A percentile compares a stretch with the other conserved stretches of the same genome.
Evolutionary conservation across 2,113 vertebrate genomes (phyloP).

Genomic region (Glaucomys volans): DNA sequence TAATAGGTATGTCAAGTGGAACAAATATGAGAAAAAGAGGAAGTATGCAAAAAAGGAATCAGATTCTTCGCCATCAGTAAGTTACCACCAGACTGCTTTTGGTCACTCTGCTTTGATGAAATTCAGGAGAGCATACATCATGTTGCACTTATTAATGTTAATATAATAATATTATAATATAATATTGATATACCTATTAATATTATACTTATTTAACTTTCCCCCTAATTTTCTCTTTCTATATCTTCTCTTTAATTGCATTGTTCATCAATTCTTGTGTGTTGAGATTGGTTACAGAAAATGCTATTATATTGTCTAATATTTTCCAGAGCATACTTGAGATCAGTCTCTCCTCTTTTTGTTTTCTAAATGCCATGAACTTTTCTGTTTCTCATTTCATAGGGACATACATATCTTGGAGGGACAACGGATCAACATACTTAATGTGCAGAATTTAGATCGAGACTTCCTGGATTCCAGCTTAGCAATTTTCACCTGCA

Average conservation of each 20-base stretch:
- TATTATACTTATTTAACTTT: conserved; percentile 46
- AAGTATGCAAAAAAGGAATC: not conserved
- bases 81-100: not conserved
- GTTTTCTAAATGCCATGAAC: not conserved
- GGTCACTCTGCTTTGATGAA: not conserved
- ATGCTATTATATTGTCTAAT: not conserved
- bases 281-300: not conserved
- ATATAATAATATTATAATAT: not conserved
- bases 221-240: not conserved
- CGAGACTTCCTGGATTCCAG: not conserved
- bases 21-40: conserved; percentile 22
- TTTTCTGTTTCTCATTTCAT: not conserved
- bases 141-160: conserved; percentile 10
- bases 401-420: not conserved
- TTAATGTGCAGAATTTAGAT: not conserved
- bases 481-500: not conserved
- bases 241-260: not conserved
- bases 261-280: conserved; percentile 11
- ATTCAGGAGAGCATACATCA: not conserved
- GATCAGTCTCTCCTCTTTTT: not conserved
- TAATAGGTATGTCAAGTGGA: not conserved
- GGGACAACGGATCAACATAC: not conserved
- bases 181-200: not conserved
- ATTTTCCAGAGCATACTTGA: not conserved
- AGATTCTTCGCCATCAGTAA: not conserved